Base-by-base conservation (phyloP, 2,797 vertebrate species). In the Anguilla obscura region DNA sequence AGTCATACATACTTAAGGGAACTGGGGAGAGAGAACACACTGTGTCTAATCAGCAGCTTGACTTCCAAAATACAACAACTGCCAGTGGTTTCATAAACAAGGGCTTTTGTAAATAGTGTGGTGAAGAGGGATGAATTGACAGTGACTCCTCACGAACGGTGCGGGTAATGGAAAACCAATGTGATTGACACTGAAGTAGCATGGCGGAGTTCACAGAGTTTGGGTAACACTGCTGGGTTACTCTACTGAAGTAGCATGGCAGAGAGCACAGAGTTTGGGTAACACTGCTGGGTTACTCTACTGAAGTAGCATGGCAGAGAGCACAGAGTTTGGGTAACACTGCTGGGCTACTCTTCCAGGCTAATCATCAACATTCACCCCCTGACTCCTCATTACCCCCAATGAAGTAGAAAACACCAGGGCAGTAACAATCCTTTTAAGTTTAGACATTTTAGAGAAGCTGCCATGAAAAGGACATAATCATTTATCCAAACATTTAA, bases 61-160 rank as follows among this genome's bases (percentile, higher is more conserved):
- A 45, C 74, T 6, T 79, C 74, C 33, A 40, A 79, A 79, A 36
- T 3, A 79, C 21, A 79, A 79, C 74, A 45, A 79, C 74, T 45
- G 74, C 7, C 33, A 21, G 74, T 10, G 33, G 18, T 79, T 45
- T 79, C 33, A 79, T 79, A 79, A 36, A 79, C 74, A 79, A 79
- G 74, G 33, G 74, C 74, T 21, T 79, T 79, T 45, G 74, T 79
- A 45, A 79, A 79, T 79, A 79, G 74, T 79, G 74, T 21, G 74
- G 74, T 79, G 74, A 45, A 36, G 74, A 45, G 36, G 74, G 74
- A 79, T 40, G 45, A 18, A 79, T 79, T 36, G 74, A 79, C 36
- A 40, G 74, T 76, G 71, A 45, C 74, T 79, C 74, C 74, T 79
- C 36, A 18, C 14, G 7, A 79, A 79, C 36, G 21, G 18, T 79